Evolutionary conservation across 2,888 invertebrate species (phyloP).

Genomic region (Tetramorium bicarinatum): DNA sequence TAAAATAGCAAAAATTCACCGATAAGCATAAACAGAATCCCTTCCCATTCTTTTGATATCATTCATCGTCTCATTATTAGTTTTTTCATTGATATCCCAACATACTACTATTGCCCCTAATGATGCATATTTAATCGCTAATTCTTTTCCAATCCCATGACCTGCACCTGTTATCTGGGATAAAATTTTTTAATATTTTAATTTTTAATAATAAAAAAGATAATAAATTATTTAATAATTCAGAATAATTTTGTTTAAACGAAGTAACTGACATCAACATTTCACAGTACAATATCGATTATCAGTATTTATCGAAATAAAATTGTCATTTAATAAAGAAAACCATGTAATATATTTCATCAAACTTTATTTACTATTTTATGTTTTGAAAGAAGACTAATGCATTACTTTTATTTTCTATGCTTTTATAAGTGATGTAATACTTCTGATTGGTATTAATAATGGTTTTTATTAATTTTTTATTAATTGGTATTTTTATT

Average conservation of each 20-base stretch:
- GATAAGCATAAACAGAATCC: slow-evolving; percentile 85
- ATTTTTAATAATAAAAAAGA: no score
- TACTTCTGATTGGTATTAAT: not conserved
- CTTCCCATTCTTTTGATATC: slow-evolving; percentile 87
- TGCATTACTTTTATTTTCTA: not conserved
- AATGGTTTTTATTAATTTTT: no score
- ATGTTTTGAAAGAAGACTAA: no score
- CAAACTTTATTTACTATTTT: no score
- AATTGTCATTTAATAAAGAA: no score
- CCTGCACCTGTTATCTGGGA: slow-evolving; percentile 93
- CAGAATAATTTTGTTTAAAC: no score
- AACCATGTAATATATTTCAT: no score
- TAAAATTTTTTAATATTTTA: no score
- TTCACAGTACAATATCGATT: no score
- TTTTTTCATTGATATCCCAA: slow-evolving; percentile 91
- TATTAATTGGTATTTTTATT: no score
- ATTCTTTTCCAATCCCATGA: slow-evolving; percentile 93
- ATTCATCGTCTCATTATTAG: slow-evolving; percentile 90
- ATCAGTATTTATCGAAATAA: no score
- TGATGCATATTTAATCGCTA: slow-evolving; percentile 91
- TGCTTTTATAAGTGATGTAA: not conserved
- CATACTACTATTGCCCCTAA: slow-evolving; percentile 92
- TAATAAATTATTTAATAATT: not conserved
- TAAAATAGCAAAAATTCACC: slow-evolving; percentile 84
- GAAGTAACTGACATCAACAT: no score